These are phyloP conservation scores for Apamea monoglypha DNA, from an alignment of 2,888 invertebrate genomes.

Conservation along the genomic window DNA sequence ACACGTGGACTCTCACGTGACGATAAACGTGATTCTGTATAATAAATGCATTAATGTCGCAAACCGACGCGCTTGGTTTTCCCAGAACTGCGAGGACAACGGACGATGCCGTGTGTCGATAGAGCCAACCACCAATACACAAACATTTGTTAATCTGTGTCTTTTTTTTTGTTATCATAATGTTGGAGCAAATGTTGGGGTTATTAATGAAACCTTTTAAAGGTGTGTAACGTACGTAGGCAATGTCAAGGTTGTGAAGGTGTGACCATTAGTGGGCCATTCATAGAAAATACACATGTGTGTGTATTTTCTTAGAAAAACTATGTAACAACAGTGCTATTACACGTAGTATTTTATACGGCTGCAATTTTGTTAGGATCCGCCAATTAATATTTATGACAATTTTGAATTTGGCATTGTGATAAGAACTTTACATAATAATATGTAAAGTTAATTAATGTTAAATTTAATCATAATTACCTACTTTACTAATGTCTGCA, in stretches of 20 bases:
- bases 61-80: slow-evolving; percentile 64
- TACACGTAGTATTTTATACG: slow-evolving; percentile 6
- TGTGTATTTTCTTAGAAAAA: slow-evolving; percentile 27
- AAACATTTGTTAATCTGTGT: slow-evolving; percentile 26
- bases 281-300: too few species aligned
- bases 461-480: slow-evolving; percentile 3
- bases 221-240: slow-evolving; percentile 23
- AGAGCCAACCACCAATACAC: slow-evolving; percentile 41
- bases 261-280: slow-evolving; percentile 42
- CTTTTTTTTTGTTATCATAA: background rate
- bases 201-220: slow-evolving; percentile 18
- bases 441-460: background rate
- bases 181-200: slow-evolving; percentile 47
- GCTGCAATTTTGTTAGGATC: background rate
- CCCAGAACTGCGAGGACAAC: slow-evolving; percentile 64
- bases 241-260: slow-evolving; percentile 57
- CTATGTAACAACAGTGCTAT: background rate
- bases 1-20: slow-evolving; percentile 35
- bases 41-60: slow-evolving; percentile 62
- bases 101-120: slow-evolving; percentile 49
- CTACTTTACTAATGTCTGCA: background rate
- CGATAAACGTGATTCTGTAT: slow-evolving; percentile 60
- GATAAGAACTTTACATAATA: background rate
- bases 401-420: background rate
- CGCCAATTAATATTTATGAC: background rate